Evolutionary conservation across 2,797 vertebrate species (phyloP), one percentile per base, ranked within the genome.

Genomic region (Chrosomus eos): DNA sequence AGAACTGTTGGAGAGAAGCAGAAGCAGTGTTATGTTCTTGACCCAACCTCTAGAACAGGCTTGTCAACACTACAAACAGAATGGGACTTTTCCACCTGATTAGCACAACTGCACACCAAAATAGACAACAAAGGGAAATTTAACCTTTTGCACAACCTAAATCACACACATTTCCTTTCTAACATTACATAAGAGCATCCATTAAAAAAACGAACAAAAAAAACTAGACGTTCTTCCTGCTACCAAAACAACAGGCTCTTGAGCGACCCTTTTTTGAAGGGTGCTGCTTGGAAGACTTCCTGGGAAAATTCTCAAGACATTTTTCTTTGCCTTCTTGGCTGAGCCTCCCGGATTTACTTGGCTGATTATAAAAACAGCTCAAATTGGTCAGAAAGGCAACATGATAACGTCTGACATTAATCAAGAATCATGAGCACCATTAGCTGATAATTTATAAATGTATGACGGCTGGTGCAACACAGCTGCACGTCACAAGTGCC

Each of bases 1-100:
- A 99, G 95, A 28, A 99, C 98, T 99, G 96, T 79, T 90, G 92
- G 91, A 84, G 92, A 75, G 11, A 82, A 38, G 31, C 77, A 80
- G 1, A 76, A 75, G 11, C 66, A 48, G 31, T 36, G 62, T 90
- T 80, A 86, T 64, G 19, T 33, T 82, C 36, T 53, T 78, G 28
- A 45, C 5, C 51, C 45, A 77, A 73, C 43, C 43, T 81, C 53
- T 64, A 80, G 28, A 36, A 36, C 36, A 62, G 77, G 11, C 40
- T 80, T 67, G 43, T 66, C 60, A 67, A 67, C 60, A 51, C 62
- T 51, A 33, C 62, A 67, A 21, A 67, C 60, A 80, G 11, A 67
- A 64, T 26, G 43, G 62, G 36, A 58, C 55, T 51, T 66, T 36
- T 72, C 14, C 82, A 84, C 72, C 13, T 77, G 23, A 79, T 80